Conservation (phyloP, 2,113 vertebrate species). For the Loxodonta africana region DNA sequence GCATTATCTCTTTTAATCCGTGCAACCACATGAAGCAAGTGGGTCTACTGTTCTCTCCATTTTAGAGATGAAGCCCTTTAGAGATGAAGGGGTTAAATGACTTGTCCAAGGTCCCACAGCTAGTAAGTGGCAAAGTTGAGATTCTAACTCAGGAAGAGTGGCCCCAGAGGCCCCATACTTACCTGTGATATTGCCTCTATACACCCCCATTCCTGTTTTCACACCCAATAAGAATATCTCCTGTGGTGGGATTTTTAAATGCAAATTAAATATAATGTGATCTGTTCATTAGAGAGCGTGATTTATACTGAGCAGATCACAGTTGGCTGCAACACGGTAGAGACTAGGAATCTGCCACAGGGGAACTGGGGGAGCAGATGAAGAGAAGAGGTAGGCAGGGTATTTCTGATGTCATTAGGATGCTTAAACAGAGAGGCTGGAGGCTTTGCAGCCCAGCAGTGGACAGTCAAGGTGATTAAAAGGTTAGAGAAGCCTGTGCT, state of each 20-base stretch:
- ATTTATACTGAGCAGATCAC: constrained; percentile 48
- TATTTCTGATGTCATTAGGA: background rate
- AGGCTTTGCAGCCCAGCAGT: background rate
- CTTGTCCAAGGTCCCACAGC: background rate
- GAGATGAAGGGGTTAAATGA: background rate
- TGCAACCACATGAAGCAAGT: background rate
- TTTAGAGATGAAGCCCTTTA: constrained; percentile 7
- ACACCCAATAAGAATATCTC: constrained; percentile 45
- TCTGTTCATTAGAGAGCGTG: constrained; percentile 71
- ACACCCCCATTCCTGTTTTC: background rate
- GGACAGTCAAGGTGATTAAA: constrained; percentile 4
- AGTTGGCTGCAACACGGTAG: background rate
- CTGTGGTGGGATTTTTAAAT: constrained; percentile 57
- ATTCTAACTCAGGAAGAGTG: background rate
- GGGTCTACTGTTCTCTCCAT: background rate
- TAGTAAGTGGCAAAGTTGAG: background rate
- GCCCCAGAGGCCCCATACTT: background rate
- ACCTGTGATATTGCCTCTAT: background rate
- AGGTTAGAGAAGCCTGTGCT: constrained; percentile 21
- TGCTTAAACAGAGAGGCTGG: background rate
- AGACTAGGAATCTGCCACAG: background rate
- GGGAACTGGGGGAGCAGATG: background rate
- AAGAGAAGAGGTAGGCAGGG: background rate
- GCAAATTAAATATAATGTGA: constrained; percentile 74
- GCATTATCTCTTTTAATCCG: background rate